Evolutionary conservation across 64 coral and sea anemone genomes (phyloP).

Genomic region (Porites australiensis): DNA sequence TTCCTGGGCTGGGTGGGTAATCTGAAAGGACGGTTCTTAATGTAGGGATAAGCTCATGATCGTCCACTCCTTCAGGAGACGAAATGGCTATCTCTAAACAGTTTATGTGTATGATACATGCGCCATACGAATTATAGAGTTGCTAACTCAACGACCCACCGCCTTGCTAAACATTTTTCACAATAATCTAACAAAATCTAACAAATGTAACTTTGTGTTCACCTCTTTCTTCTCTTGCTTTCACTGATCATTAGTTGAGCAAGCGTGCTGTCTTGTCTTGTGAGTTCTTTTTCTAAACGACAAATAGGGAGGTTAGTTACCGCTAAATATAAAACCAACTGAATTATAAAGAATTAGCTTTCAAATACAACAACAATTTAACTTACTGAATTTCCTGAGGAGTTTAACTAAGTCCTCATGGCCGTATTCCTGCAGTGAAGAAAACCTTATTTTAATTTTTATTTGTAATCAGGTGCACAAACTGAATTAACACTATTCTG

Average conservation of each 20-base stretch:
- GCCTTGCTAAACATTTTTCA: neutral
- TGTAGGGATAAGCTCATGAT: no score
- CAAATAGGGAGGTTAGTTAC: neutral
- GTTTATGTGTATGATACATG: no score
- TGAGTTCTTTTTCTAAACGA: conserved; percentile 80
- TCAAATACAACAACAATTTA: no score
- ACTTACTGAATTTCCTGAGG: conserved; percentile 92
- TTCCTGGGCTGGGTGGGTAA: no score
- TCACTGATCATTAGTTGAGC: conserved; percentile 94
- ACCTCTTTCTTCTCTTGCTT: conserved; percentile 92
- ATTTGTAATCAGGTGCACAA: neutral
- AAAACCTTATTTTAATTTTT: neutral
- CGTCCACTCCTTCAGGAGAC: no score
- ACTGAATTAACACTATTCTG: no score
- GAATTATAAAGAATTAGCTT: no score
- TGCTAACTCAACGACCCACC: no score
- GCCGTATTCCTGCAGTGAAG: conserved; percentile 77
- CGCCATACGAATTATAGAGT: no score
- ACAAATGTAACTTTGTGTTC: neutral
- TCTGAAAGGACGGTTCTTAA: no score
- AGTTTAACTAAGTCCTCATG: conserved; percentile 88
- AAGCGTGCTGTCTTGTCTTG: conserved; percentile 87
- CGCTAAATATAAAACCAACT: neutral
- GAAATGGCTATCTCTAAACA: no score
- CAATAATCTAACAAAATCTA: neutral